Percentiles rank a stretch among this genome's conserved stretches.
Conservation (phyloP, 2,113 vertebrate genomes). For the Dendropsophus ebraccatus region DNA sequence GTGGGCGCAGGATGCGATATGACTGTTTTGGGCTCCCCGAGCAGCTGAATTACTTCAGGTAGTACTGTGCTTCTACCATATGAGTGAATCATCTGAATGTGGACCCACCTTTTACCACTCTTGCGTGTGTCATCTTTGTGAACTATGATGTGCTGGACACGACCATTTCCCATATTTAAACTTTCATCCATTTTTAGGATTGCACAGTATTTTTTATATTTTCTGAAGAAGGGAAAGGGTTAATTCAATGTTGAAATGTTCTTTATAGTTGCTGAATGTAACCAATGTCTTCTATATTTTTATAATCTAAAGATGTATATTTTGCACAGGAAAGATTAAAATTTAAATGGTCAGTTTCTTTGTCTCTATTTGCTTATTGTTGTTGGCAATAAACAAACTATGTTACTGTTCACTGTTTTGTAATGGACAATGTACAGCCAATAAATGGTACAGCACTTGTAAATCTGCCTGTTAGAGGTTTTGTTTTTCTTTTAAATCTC, state of each 20-base stretch:
- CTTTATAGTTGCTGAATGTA: constrained; percentile 7
- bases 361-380: not conserved
- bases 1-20: too few species aligned
- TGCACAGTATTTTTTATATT: not conserved
- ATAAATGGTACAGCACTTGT: constrained; percentile 56
- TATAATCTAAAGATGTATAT: constrained; percentile 49
- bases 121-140: not conserved
- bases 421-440: constrained; percentile 51
- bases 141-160: constrained; percentile 12
- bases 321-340: constrained; percentile 40
- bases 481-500: not conserved
- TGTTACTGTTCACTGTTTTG: constrained; percentile 33
- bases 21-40: too few species aligned
- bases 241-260: not conserved
- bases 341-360: not conserved
- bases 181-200: not conserved
- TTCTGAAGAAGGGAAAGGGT: not conserved
- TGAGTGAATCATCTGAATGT: not conserved
- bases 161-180: not conserved
- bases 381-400: constrained; percentile 1
- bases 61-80: too few species aligned
- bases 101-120: not conserved
- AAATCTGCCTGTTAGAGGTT: not conserved
- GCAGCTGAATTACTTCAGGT: too few species aligned
- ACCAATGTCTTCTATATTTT: constrained; percentile 30